Conservation (phyloP, 2,888 invertebrate species). For the Scotopteryx bipunctaria region DNA sequence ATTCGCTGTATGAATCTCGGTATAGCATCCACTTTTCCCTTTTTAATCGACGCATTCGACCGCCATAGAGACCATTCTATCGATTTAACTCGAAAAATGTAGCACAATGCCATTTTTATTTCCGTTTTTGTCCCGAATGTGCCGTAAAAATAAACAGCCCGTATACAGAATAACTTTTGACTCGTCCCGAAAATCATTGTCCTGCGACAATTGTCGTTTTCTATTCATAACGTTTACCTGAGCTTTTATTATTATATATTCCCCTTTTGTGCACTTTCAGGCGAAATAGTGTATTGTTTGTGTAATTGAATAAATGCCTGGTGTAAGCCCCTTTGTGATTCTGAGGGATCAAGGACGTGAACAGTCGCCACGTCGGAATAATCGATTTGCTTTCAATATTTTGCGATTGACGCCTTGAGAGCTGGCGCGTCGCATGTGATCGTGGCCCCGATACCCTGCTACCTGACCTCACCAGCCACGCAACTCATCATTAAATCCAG, state of each 20-base stretch:
- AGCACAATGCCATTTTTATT: constrained; percentile 55
- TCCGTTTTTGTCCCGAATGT: constrained; percentile 44
- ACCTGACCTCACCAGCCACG: constrained; percentile 65
- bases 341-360: constrained; percentile 42
- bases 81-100: constrained; percentile 59
- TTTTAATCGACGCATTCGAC: constrained; percentile 48
- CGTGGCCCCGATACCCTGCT: constrained; percentile 47
- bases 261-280: constrained; percentile 73
- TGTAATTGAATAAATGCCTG: constrained; percentile 80
- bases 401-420: constrained; percentile 4
- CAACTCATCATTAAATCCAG: constrained; percentile 65
- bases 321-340: constrained; percentile 58
- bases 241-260: constrained; percentile 56
- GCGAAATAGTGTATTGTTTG: constrained; percentile 72
- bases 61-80: constrained; percentile 47
- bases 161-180: constrained; percentile 68
- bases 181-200: constrained; percentile 74
- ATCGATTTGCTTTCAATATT: constrained; percentile 40
- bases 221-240: constrained; percentile 76
- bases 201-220: constrained; percentile 65
- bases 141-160: constrained; percentile 67
- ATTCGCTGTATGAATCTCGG: constrained; percentile 46
- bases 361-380: constrained; percentile 35
- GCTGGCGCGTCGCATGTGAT: constrained; percentile 17
- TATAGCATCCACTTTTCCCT: constrained; percentile 48